Conservation (phyloP, 2,113 vertebrate genomes). For the Oreochromis spilurus region DNA sequence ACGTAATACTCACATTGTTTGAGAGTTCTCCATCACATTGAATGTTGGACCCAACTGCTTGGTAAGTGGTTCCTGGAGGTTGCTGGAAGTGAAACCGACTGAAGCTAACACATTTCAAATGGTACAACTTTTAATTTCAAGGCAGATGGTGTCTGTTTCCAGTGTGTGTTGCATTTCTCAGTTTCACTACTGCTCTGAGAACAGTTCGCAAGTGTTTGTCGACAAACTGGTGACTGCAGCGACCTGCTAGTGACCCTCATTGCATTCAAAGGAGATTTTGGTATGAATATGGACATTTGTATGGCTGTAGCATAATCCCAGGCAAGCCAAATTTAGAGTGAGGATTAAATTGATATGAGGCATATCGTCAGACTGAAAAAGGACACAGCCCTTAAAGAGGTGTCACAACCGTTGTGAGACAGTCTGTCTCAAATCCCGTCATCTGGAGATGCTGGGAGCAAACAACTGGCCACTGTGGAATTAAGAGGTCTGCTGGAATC, state of each 20-base stretch:
- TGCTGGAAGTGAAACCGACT: neutral
- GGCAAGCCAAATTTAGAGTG: neutral
- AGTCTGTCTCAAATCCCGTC: slow-evolving; percentile 40
- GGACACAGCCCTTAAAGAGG: neutral
- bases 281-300: neutral
- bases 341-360: neutral
- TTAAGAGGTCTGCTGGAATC: slow-evolving; percentile 35
- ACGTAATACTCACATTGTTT: neutral
- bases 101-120: neutral
- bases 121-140: neutral
- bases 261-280: neutral
- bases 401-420: slow-evolving; percentile 2
- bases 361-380: slow-evolving; percentile 17
- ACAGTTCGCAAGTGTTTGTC: neutral
- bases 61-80: neutral
- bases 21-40: neutral
- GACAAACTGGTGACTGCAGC: neutral
- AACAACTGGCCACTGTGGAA: slow-evolving; percentile 43
- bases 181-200: neutral
- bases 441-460: slow-evolving; percentile 31
- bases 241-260: neutral
- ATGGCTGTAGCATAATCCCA: neutral
- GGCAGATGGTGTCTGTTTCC: rapidly evolving
- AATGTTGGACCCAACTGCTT: neutral
- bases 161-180: neutral